A percentile compares a stretch with the other conserved stretches of the same genome.
Conservation (phyloP, 2,113 vertebrate genomes). For the Rallus limicola region DNA sequence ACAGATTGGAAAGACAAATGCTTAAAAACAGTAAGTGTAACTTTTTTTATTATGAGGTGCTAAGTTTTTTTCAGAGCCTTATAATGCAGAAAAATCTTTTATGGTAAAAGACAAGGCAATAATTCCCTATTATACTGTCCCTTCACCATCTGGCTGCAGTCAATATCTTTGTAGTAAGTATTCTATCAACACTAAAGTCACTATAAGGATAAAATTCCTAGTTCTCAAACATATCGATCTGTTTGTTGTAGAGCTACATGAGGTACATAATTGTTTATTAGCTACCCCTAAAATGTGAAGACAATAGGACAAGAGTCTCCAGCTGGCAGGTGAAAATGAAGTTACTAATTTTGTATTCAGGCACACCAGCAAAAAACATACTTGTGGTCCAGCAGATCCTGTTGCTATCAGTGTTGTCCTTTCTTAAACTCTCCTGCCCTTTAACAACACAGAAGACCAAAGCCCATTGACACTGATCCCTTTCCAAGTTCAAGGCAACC, state of each 20-base stretch:
- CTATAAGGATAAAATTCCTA: slow-evolving; percentile 7
- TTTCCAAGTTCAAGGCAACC: background rate
- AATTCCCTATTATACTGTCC: background rate
- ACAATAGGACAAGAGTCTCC: background rate
- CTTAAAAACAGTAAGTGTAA: background rate
- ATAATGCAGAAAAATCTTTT: slow-evolving; percentile 12
- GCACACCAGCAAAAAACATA: background rate
- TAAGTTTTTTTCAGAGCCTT: background rate
- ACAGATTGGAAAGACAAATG: background rate
- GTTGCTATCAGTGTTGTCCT: background rate
- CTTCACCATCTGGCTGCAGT: slow-evolving; percentile 47
- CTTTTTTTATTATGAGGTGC: background rate
- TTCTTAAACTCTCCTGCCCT: background rate
- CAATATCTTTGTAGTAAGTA: slow-evolving; percentile 27
- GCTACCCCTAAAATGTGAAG: background rate
- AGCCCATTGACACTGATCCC: background rate
- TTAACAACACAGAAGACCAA: background rate
- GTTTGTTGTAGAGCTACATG: slow-evolving; percentile 17
- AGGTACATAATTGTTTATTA: slow-evolving; percentile 20
- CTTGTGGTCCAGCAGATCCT: background rate
- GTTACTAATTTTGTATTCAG: background rate
- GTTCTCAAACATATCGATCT: slow-evolving; percentile 21
- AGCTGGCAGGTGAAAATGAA: background rate
- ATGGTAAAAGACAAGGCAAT: slow-evolving; percentile 34
- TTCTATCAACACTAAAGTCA: slow-evolving; percentile 31